These are phyloP conservation scores for Axinella damicornis DNA, from an alignment of 37 sponge, comb jelly and placozoan species.

Conservation along the genomic window DNA sequence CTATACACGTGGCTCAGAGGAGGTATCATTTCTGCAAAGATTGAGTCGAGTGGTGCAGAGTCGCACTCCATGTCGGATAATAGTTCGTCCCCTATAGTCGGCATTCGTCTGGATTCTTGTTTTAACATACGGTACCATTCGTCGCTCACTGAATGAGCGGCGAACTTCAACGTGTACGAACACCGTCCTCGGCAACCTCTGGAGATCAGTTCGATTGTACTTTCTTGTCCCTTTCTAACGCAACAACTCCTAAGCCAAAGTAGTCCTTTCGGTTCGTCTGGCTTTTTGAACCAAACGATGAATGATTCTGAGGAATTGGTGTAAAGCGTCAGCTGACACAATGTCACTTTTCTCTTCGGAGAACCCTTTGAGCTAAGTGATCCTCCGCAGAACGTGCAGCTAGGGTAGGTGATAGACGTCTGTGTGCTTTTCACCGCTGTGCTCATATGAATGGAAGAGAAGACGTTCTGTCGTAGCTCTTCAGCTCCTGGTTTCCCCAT, in stretches of 20 bases:
- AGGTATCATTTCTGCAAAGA: constrained; percentile 42
- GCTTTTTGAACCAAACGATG: constrained; percentile 77
- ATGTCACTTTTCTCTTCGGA: constrained; percentile 48
- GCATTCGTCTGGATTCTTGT: constrained; percentile 49
- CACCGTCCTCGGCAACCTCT: constrained; percentile 65
- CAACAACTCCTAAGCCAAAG: constrained; percentile 68
- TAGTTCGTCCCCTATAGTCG: constrained; percentile 33
- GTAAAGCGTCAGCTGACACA: constrained; percentile 67
- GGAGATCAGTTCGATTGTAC: constrained; percentile 63
- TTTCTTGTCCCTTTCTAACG: constrained; percentile 39
- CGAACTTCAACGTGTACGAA: constrained; percentile 66
- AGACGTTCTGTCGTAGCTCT: constrained; percentile 69
- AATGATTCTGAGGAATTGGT: constrained; percentile 73
- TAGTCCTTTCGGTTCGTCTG: constrained; percentile 72
- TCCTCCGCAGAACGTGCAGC: constrained; percentile 62
- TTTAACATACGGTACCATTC: constrained; percentile 69
- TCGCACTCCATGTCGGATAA: constrained; percentile 10
- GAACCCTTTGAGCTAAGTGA: constrained; percentile 23
- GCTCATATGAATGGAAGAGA: constrained; percentile 79
- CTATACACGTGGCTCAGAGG: not conserved
- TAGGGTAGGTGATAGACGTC: constrained; percentile 50
- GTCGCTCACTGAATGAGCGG: constrained; percentile 2
- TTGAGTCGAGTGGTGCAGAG: constrained; percentile 35
- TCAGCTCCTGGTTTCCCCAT: constrained; percentile 9
- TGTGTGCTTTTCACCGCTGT: constrained; percentile 47